These are phyloP conservation scores for Chironomus striatipennis DNA, from an alignment of 1,140 invertebrate genomes.

Conservation along the genomic window DNA sequence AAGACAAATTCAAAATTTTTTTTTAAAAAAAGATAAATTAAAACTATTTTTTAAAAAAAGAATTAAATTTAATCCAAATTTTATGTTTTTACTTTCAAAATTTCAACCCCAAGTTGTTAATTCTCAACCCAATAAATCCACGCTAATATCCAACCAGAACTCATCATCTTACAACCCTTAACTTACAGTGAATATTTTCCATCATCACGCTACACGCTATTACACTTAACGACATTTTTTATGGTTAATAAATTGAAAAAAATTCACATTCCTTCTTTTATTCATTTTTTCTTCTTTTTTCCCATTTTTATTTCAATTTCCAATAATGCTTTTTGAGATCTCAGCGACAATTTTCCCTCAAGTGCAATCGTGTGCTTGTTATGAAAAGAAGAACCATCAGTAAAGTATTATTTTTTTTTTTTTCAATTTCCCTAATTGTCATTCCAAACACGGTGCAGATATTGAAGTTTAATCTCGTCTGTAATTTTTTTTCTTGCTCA, in stretches of 20 bases:
- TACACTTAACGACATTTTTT: conserved; percentile 7
- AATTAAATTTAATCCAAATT: no score
- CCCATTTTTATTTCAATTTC: not conserved
- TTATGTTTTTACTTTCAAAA: no score
- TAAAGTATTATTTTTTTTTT: no score
- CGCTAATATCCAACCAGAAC: no score
- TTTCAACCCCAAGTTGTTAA: no score
- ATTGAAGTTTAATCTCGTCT: not conserved
- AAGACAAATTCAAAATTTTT: no score
- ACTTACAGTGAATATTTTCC: not conserved
- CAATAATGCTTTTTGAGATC: not conserved
- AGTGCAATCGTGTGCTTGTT: not conserved
- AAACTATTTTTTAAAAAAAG: no score
- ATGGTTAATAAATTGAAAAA: not conserved
- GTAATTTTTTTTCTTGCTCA: no score
- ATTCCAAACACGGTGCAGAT: not conserved
- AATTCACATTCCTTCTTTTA: not conserved
- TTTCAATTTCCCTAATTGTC: not conserved
- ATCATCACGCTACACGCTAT: not conserved
- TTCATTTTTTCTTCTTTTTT: not conserved
- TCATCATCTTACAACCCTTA: not conserved
- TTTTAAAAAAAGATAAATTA: no score
- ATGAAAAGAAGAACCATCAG: not conserved
- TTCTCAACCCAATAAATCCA: no score
- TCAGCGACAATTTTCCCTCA: not conserved